phyloP scores from a whole-genome alignment of 2,888 invertebrate genomes.

The Platerodrilus igneus region DNA sequence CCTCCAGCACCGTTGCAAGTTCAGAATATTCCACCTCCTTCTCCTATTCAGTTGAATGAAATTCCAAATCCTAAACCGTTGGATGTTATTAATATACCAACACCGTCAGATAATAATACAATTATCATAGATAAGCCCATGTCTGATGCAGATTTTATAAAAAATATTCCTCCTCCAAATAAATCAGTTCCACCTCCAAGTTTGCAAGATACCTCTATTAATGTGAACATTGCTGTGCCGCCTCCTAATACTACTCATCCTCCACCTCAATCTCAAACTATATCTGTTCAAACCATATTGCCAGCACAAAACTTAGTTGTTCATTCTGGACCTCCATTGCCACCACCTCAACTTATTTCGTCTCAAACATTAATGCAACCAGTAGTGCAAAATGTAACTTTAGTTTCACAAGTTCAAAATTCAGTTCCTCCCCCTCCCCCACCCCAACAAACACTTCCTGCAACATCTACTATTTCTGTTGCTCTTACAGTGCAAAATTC shows the following conservation, averaged over 20 bases:
- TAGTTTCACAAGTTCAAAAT: slow-evolving; percentile 21
- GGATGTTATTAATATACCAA: slow-evolving; percentile 56
- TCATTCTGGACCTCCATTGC: slow-evolving; percentile 34
- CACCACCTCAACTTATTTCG: slow-evolving; percentile 26
- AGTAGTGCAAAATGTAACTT: slow-evolving; percentile 16
- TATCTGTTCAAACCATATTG: slow-evolving; percentile 28
- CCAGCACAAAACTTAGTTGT: slow-evolving; percentile 36
- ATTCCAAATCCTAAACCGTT: slow-evolving; percentile 60
- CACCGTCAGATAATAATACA: slow-evolving; percentile 41
- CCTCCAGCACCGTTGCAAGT: slow-evolving; percentile 50
- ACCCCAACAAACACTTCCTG: slow-evolving; percentile 21
- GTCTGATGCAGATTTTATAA: slow-evolving; percentile 44
- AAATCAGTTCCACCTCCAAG: slow-evolving; percentile 46
- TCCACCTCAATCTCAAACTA: slow-evolving; percentile 27
- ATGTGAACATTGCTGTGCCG: slow-evolving; percentile 34
- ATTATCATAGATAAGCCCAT: slow-evolving; percentile 35
- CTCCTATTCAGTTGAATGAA: slow-evolving; percentile 56
- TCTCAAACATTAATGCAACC: slow-evolving; percentile 15
- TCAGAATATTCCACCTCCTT: slow-evolving; percentile 59
- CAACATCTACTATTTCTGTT: slow-evolving; percentile 30
- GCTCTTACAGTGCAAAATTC: slow-evolving; percentile 32
- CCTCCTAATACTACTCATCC: slow-evolving; percentile 29
- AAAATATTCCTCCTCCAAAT: slow-evolving; percentile 48
- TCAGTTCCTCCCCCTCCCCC: slow-evolving; percentile 24
- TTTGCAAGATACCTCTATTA: slow-evolving; percentile 34